Evolutionary conservation across 2,888 invertebrate genomes (phyloP).

Genomic region (Erebia ligea): DNA sequence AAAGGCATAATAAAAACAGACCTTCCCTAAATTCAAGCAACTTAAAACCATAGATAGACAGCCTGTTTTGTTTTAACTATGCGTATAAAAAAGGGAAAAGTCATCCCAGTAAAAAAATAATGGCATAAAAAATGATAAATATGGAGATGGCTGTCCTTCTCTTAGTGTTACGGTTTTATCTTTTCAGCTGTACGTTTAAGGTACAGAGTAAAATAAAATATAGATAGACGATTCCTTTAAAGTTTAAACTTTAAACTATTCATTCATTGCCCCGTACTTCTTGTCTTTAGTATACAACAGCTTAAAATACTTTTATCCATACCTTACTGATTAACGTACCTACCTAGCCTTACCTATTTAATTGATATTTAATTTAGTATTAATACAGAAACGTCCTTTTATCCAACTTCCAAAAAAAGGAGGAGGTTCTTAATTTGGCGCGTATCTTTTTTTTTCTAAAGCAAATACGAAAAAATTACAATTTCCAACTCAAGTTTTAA

Average conservation of each 20-base stretch:
- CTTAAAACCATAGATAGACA: conserved; percentile 39
- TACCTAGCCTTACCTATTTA: too few relatives aligned
- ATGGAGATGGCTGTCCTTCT: conserved; percentile 65
- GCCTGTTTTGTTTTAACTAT: conserved; percentile 51
- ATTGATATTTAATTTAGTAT: too few relatives aligned
- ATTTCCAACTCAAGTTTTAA: too few relatives aligned
- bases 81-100: conserved; percentile 61
- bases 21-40: conserved; percentile 27
- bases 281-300: too few relatives aligned
- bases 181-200: conserved; percentile 64
- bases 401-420: too few relatives aligned
- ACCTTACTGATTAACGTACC: too few relatives aligned
- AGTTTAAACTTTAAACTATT: too few relatives aligned
- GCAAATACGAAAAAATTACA: too few relatives aligned
- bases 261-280: neutral
- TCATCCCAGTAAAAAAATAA: conserved; percentile 67
- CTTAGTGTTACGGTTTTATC: conserved; percentile 67
- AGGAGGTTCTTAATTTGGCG: too few relatives aligned
- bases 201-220: conserved; percentile 52
- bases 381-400: too few relatives aligned
- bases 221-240: neutral
- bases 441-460: too few relatives aligned
- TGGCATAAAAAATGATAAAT: conserved; percentile 73
- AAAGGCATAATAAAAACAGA: conserved; percentile 29
- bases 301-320: too few relatives aligned